Conservation (phyloP, 2,113 vertebrate genomes). For the Chaenogobius annularis region DNA sequence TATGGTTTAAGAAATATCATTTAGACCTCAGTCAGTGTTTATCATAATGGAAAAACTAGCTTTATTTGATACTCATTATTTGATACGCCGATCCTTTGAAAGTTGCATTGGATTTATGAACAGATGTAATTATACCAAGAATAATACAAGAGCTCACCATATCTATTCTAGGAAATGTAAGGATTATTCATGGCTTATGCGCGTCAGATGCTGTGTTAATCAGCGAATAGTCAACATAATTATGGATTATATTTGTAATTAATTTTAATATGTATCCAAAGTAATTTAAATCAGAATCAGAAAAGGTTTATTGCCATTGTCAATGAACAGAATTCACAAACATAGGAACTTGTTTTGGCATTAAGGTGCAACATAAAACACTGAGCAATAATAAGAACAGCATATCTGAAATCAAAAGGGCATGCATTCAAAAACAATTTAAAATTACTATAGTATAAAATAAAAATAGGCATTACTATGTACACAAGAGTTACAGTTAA, state of each 20-base stretch:
- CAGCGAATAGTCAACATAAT: neutral
- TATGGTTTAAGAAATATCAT: neutral
- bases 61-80: neutral
- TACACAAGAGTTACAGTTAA: no score
- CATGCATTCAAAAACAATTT: no score
- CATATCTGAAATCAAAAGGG: no score
- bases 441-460: no score
- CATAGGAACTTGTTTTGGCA: no score
- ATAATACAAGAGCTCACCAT: neutral
- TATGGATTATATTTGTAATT: neutral
- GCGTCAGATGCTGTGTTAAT: neutral
- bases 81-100: neutral
- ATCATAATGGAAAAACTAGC: neutral
- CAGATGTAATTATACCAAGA: neutral
- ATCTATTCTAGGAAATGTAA: neutral
- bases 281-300: no score
- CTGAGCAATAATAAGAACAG: no score
- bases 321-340: no score
- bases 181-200: neutral
- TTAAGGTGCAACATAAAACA: no score
- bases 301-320: no score
- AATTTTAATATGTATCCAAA: neutral
- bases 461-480: no score
- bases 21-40: neutral
- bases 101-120: neutral